These are phyloP conservation scores for Schizopygopsis pylzovi DNA, from an alignment of 2,797 vertebrate genomes.

Conservation along the genomic window DNA sequence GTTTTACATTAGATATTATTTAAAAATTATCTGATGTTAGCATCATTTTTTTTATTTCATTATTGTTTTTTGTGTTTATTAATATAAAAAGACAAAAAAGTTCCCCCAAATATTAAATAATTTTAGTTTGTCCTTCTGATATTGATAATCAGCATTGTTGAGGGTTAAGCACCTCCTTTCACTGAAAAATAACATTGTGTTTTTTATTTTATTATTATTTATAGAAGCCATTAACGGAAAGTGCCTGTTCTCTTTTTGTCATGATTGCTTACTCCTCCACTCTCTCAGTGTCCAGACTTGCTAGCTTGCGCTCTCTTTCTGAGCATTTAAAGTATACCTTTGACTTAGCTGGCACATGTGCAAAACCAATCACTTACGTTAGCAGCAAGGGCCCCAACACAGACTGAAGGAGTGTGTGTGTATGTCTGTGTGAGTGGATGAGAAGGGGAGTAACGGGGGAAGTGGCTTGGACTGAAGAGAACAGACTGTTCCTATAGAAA, in stretches of 20 bases:
- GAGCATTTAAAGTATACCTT: slow-evolving; percentile 47
- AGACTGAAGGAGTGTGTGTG: not conserved
- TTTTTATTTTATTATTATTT: not conserved
- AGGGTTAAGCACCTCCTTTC: not conserved
- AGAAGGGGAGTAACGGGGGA: slow-evolving; percentile 25
- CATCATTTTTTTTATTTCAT: not conserved
- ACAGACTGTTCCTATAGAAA: slow-evolving; percentile 68
- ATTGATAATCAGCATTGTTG: not conserved
- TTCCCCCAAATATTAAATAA: not conserved
- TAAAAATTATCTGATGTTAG: not conserved
- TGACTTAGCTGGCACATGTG: slow-evolving; percentile 65
- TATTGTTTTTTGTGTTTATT: not conserved
- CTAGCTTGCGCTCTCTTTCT: not conserved
- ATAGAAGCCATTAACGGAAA: not conserved
- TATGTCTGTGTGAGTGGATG: slow-evolving; percentile 22
- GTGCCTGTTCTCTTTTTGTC: not conserved
- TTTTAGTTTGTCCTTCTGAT: not conserved
- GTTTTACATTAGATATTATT: not conserved
- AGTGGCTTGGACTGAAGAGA: slow-evolving; percentile 50
- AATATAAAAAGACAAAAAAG: not conserved
- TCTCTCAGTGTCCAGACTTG: not conserved
- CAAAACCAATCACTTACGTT: slow-evolving; percentile 64
- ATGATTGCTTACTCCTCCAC: slow-evolving; percentile 7
- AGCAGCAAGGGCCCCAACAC: slow-evolving; percentile 46
- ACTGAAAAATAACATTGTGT: not conserved